Evolutionary conservation across 2,888 invertebrate species (phyloP).

Genomic region (Loripinus fragilis): DNA sequence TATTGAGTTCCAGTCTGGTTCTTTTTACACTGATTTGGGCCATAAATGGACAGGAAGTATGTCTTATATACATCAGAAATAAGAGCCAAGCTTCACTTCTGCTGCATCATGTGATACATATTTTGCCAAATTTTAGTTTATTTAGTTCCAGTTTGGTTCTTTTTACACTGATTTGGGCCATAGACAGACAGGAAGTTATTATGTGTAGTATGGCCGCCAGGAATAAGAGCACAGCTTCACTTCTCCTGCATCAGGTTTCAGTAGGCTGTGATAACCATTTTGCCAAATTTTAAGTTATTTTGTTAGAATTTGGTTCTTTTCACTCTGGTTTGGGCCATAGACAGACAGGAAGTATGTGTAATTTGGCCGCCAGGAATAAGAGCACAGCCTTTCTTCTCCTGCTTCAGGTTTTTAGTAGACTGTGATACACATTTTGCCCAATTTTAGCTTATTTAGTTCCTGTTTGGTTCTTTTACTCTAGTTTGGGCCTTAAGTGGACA

Average conservation of each 20-base stretch:
- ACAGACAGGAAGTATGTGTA: too few relatives aligned
- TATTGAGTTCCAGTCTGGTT: neutral
- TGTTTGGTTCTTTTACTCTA: neutral
- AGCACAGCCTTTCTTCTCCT: too few relatives aligned
- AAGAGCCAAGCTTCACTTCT: too few relatives aligned
- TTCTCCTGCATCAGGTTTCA: too few relatives aligned
- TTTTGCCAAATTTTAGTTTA: constrained; percentile 13
- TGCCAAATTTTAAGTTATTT: constrained; percentile 6
- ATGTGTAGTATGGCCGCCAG: too few relatives aligned
- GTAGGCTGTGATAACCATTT: constrained; percentile 10
- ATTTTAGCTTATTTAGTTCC: neutral
- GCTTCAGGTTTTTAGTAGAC: neutral
- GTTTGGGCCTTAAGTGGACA: neutral
- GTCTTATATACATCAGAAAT: too few relatives aligned
- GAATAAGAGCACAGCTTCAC: too few relatives aligned
- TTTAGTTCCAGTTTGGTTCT: neutral
- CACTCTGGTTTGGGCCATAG: neutral
- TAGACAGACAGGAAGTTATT: neutral
- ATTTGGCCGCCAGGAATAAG: too few relatives aligned
- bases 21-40: neutral
- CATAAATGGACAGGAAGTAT: neutral
- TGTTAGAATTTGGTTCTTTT: neutral
- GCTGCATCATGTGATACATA: constrained; percentile 20
- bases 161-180: constrained; percentile 3
- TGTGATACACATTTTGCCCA: constrained; percentile 20